Conservation (phyloP, 1,140 invertebrate species). For the Antheraea mylitta region DNA sequence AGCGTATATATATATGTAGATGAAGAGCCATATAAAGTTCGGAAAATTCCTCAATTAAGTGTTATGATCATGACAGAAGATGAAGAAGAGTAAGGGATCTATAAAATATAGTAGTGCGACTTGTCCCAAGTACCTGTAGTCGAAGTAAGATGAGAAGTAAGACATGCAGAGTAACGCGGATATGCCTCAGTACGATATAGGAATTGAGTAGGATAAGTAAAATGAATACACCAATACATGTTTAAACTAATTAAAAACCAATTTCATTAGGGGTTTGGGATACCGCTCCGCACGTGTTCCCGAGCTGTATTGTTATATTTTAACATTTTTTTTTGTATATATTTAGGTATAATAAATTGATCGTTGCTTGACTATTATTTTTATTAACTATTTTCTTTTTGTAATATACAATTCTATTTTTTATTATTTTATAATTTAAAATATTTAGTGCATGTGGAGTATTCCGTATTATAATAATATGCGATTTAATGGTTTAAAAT, state of each 20-base stretch:
- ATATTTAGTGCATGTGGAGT: background rate
- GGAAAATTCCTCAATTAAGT: background rate
- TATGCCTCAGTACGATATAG: slow-evolving; percentile 50
- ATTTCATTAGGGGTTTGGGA: slow-evolving; percentile 65
- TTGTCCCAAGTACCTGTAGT: background rate
- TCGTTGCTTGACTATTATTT: slow-evolving; percentile 53
- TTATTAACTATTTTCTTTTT: slow-evolving; percentile 49
- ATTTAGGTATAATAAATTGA: slow-evolving; percentile 49
- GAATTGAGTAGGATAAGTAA: slow-evolving; percentile 75
- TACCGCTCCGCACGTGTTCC: slow-evolving; percentile 55
- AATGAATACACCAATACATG: slow-evolving; percentile 69
- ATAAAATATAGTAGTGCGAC: background rate
- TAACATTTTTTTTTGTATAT: slow-evolving; percentile 28
- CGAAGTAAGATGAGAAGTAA: no score
- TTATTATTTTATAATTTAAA: slow-evolving; percentile 39
- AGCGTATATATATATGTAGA: background rate
- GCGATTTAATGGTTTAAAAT: background rate
- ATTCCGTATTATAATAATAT: background rate
- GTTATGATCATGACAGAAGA: background rate
- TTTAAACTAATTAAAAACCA: slow-evolving; percentile 44
- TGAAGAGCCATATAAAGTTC: background rate
- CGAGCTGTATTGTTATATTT: slow-evolving; percentile 57
- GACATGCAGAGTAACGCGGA: background rate
- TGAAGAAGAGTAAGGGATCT: background rate
- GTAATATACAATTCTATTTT: slow-evolving; percentile 60